A percentile compares a stretch with the other conserved stretches of the same genome.
Conservation (phyloP, 2,113 vertebrate species). For the Egretta garzetta region DNA sequence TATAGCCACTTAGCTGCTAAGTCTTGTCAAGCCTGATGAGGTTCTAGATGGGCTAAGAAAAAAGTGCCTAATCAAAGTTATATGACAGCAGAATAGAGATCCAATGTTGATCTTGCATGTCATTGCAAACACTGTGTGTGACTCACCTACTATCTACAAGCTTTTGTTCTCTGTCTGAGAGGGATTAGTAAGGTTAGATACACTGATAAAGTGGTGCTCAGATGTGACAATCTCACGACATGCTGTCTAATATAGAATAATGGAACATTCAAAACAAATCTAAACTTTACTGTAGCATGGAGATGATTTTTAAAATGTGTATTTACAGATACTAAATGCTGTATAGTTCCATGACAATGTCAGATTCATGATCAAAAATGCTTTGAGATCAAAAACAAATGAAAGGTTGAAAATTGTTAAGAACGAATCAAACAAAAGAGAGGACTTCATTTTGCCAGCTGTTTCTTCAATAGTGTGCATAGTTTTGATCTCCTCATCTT, state of each 20-base stretch:
- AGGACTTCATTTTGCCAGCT: background rate
- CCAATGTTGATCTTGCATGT: fast-evolving
- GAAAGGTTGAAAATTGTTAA: background rate
- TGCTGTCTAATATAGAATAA: background rate
- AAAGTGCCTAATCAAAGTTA: background rate
- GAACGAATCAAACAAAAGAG: background rate
- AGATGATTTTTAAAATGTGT: background rate
- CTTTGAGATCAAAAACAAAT: background rate
- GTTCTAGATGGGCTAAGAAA: background rate
- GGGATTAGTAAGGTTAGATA: background rate
- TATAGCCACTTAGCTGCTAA: background rate
- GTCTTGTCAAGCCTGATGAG: background rate
- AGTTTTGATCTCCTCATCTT: background rate
- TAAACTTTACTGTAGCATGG: background rate
- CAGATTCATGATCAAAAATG: background rate
- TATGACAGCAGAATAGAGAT: background rate
- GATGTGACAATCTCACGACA: background rate
- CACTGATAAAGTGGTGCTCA: background rate
- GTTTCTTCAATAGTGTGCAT: background rate
- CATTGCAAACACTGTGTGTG: background rate
- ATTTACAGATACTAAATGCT: background rate
- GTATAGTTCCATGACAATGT: background rate
- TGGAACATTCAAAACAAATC: background rate
- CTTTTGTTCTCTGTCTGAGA: background rate
- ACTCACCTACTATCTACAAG: background rate